These are phyloP conservation scores for Eurytoma adleriae DNA, from an alignment of 2,888 invertebrate species.

Conservation along the genomic window DNA sequence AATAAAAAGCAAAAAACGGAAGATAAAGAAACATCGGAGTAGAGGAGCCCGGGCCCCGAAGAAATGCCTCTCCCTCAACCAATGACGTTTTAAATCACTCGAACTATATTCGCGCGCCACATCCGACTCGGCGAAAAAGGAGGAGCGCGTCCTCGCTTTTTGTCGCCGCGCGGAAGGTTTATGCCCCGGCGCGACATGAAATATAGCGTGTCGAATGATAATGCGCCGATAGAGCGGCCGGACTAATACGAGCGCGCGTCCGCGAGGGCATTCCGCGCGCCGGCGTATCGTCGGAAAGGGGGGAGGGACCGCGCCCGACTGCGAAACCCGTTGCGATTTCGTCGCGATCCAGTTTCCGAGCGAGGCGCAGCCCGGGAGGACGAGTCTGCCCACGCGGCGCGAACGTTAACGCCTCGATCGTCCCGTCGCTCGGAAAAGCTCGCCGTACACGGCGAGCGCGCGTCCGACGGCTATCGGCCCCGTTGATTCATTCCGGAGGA, in stretches of 20 bases:
- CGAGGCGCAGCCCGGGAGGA: background rate
- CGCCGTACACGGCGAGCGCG: background rate
- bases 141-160: slow-evolving; percentile 17
- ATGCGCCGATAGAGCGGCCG: slow-evolving; percentile 36
- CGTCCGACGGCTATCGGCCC: too few species aligned
- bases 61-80: background rate
- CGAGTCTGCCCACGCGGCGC: slow-evolving; percentile 22
- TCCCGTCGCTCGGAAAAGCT: background rate
- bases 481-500: too few species aligned
- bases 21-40: background rate
- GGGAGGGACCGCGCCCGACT: slow-evolving; percentile 4
- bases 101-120: background rate
- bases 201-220: slow-evolving; percentile 55
- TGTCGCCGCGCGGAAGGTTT: slow-evolving; percentile 40
- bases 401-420: background rate
- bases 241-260: slow-evolving; percentile 36
- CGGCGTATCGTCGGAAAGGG: slow-evolving; percentile 30
- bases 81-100: slow-evolving; percentile 28
- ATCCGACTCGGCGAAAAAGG: background rate
- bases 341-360: background rate
- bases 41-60: background rate
- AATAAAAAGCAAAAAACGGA: background rate
- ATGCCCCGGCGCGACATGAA: slow-evolving; percentile 39
- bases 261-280: slow-evolving; percentile 29
- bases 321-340: background rate